phyloP scores from a whole-genome alignment of 1,140 invertebrate species.

The Sarcophaga bullata region DNA sequence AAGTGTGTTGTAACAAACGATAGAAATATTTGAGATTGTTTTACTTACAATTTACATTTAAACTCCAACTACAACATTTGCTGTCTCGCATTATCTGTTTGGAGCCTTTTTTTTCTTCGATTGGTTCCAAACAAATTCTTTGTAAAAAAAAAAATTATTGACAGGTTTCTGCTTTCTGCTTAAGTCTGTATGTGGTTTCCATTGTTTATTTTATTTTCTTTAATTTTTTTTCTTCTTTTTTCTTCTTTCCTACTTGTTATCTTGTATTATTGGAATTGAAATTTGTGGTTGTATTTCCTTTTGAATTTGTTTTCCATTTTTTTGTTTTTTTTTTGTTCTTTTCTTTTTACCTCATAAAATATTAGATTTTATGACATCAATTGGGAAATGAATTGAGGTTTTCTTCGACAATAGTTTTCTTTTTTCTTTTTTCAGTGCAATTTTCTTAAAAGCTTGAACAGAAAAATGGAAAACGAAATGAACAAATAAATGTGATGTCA shows the following conservation, averaged over 20 bases:
- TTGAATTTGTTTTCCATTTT: too few species aligned
- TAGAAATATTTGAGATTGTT: neutral
- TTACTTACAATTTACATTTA: neutral
- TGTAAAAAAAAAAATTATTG: neutral
- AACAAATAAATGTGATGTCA: neutral
- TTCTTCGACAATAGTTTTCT: neutral
- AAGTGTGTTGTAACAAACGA: neutral
- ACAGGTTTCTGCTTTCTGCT: neutral
- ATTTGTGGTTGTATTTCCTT: neutral
- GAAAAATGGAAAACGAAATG: neutral
- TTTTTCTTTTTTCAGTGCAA: neutral
- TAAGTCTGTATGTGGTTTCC: too few species aligned
- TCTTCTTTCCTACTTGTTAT: too few species aligned
- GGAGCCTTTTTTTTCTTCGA: neutral
- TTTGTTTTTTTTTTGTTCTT: neutral
- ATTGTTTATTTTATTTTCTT: too few species aligned
- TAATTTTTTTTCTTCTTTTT: too few species aligned
- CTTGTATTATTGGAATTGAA: neutral
- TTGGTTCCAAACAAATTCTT: neutral
- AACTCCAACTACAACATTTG: too few species aligned
- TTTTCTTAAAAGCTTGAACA: neutral
- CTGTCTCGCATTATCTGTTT: neutral
- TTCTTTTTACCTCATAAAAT: neutral
- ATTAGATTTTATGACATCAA: neutral
- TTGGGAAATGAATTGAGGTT: conserved; percentile 1